Evolutionary conservation across 2,888 invertebrate genomes (phyloP).

Genomic region (Chloroclysta siterata): DNA sequence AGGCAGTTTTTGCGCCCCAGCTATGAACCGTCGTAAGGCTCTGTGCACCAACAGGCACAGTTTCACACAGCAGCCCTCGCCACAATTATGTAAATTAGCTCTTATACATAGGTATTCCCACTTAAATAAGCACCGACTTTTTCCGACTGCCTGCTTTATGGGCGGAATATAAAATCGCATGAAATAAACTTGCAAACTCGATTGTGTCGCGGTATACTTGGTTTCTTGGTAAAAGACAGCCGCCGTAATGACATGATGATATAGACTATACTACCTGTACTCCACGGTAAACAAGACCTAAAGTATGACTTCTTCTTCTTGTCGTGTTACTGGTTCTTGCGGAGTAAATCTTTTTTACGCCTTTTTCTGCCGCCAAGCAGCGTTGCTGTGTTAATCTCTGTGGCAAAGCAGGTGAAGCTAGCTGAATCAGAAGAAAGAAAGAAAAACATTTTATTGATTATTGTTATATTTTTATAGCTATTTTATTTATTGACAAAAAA

Average conservation of each 20-base stretch:
- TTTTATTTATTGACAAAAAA: too few species aligned
- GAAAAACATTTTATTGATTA: too few species aligned
- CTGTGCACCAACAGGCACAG: slow-evolving; percentile 16
- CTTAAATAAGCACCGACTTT: slow-evolving; percentile 17
- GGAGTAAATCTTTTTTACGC: neutral
- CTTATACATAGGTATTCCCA: slow-evolving; percentile 18
- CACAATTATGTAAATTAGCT: slow-evolving; percentile 53
- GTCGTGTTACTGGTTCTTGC: too few species aligned
- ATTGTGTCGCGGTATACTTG: slow-evolving; percentile 22
- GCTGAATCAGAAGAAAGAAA: neutral
- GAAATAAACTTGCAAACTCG: slow-evolving; percentile 33
- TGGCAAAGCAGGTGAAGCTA: neutral
- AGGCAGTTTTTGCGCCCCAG: neutral
- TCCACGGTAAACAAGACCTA: too few species aligned
- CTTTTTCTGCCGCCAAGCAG: too few species aligned
- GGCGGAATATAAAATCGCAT: slow-evolving; percentile 33
- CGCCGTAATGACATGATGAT: neutral
- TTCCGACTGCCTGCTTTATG: slow-evolving; percentile 24
- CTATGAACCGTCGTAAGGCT: neutral
- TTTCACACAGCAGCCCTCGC: slow-evolving; percentile 29
- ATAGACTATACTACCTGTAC: too few species aligned
- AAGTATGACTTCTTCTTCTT: too few species aligned
- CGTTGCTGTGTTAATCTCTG: too few species aligned
- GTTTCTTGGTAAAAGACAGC: neutral
- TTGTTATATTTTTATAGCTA: too few species aligned